phyloP scores from a whole-genome alignment of 2,888 invertebrate species.

The Drosophila quinaria region DNA sequence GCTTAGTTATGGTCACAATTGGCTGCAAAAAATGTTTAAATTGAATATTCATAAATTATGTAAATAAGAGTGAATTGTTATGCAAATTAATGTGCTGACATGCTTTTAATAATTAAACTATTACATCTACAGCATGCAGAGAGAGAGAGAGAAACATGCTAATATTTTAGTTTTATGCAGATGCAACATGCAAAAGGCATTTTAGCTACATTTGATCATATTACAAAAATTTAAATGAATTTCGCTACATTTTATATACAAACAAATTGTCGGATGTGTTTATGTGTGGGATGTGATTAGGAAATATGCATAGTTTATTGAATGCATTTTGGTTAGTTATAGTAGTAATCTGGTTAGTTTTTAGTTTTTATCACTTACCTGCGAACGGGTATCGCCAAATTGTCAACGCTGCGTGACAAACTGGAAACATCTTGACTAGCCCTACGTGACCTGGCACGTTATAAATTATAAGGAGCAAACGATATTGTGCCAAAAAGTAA shows the following conservation, averaged over 20 bases:
- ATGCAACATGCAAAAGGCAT: constrained; percentile 32
- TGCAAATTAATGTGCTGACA: constrained; percentile 29
- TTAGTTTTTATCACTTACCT: constrained; percentile 86
- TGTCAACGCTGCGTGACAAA: constrained; percentile 89
- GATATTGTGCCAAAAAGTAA: constrained; percentile 80
- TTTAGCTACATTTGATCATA: constrained; percentile 16
- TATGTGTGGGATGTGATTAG: not conserved
- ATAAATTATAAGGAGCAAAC: constrained; percentile 78
- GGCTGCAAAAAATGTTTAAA: constrained; percentile 49
- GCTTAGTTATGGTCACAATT: constrained; percentile 57
- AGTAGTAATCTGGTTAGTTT: constrained; percentile 8
- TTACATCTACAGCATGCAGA: constrained; percentile 19
- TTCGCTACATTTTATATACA: constrained; percentile 11
- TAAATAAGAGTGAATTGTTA: constrained; percentile 5
- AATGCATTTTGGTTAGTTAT: not conserved
- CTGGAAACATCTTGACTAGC: constrained; percentile 92
- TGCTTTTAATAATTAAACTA: constrained; percentile 9
- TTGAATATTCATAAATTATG: constrained; percentile 22
- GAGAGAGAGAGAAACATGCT: constrained; percentile 27
- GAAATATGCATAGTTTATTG: constrained; percentile 6
- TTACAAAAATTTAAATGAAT: not conserved
- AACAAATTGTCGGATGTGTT: constrained; percentile 2
- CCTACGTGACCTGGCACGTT: constrained; percentile 91
- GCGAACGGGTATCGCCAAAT: constrained; percentile 87
- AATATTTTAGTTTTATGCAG: constrained; percentile 11